A percentile compares a stretch with the other conserved stretches of the same genome.
Evolutionary conservation across 1,140 invertebrate species (phyloP).

Genomic region (Heliconius melpomene): DNA sequence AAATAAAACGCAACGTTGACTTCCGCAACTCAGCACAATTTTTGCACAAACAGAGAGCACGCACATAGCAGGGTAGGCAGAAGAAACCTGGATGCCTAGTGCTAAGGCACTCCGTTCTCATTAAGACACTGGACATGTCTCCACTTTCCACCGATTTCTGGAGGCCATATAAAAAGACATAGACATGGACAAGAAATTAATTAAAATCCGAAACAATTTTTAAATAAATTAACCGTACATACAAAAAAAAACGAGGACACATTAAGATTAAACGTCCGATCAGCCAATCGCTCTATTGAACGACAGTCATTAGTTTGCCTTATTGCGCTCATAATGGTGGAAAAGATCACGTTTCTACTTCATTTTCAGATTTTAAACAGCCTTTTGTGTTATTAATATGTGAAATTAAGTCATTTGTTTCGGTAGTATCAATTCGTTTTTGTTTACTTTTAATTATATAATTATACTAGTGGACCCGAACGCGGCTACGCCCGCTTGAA

Average conservation of each 20-base stretch:
- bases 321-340: constrained; percentile 36
- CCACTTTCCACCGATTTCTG: no score
- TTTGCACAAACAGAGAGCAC: no score
- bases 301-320: constrained; percentile 39
- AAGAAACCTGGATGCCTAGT: no score
- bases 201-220: neutral
- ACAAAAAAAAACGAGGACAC: constrained; percentile 30
- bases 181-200: neutral
- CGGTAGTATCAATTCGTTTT: neutral
- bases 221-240: neutral
- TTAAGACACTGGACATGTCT: no score
- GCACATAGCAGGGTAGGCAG: no score
- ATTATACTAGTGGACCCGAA: no score
- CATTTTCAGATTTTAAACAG: constrained; percentile 6
- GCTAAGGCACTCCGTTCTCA: no score
- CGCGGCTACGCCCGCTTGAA: no score
- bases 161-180: no score
- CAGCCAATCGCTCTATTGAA: constrained; percentile 40
- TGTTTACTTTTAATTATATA: neutral
- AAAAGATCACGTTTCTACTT: constrained; percentile 31
- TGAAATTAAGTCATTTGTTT: neutral
- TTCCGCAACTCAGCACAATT: neutral
- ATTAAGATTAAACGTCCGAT: constrained; percentile 40
- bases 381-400: constrained; percentile 6
- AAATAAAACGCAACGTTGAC: neutral